Percentiles rank a stretch among this genome's conserved stretches.
Evolutionary conservation across 2,113 vertebrate species (phyloP).

Genomic region (Myocastor coypus): DNA sequence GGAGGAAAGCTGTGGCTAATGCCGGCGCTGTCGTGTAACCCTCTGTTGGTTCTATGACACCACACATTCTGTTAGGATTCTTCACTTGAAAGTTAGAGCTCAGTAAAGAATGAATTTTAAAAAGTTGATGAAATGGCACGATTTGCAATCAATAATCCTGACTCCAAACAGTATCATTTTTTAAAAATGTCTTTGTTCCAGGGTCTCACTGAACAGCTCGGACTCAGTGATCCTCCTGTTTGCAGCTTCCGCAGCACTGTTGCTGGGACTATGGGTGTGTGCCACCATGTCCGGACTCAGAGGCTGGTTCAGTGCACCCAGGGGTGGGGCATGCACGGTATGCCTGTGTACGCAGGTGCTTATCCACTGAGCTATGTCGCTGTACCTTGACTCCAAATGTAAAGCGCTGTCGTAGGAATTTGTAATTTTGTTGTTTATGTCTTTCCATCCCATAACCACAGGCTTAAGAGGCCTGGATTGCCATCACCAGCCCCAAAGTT

Average conservation of each 20-base stretch:
- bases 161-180: neutral
- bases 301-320: too few species aligned
- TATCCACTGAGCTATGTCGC: too few species aligned
- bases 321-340: too few species aligned
- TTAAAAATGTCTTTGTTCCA: too few species aligned
- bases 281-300: too few species aligned
- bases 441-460: neutral
- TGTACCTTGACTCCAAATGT: neutral
- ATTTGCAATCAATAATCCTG: neutral
- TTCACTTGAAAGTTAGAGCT: conserved; percentile 33
- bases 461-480: neutral
- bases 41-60: neutral
- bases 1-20: neutral
- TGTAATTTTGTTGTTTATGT: neutral
- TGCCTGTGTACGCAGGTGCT: too few species aligned
- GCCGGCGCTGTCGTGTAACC: neutral
- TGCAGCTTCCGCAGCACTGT: too few species aligned
- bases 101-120: neutral
- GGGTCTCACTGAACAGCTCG: too few species aligned
- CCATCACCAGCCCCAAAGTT: conserved; percentile 26
- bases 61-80: neutral
- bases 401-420: neutral
- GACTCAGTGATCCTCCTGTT: too few species aligned
- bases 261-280: too few species aligned
- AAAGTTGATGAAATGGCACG: neutral